These are phyloP conservation scores for Synanthedon tipuliformis DNA, from an alignment of 2,888 invertebrate species.

Conservation along the genomic window DNA sequence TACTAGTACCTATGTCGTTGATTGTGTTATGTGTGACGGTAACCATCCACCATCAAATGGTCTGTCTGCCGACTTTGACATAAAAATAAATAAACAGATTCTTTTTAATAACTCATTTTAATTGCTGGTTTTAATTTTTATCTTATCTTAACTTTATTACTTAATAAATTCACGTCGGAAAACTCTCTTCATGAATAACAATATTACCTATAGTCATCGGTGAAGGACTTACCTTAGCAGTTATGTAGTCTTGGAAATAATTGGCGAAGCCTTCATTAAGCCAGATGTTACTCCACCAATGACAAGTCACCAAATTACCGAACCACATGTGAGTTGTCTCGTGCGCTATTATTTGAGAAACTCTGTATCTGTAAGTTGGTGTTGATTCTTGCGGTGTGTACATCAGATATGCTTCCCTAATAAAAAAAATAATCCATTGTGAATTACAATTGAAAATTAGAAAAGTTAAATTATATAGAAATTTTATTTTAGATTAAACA, in stretches of 20 bases:
- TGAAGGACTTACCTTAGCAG: constrained; percentile 19
- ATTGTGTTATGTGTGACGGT: too few species aligned
- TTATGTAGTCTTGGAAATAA: constrained; percentile 78
- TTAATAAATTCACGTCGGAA: too few species aligned
- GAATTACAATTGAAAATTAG: constrained; percentile 5
- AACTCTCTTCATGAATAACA: too few species aligned
- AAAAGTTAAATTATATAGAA: background rate
- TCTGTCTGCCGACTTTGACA: too few species aligned
- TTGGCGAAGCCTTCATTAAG: constrained; percentile 78
- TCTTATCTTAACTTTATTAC: too few species aligned
- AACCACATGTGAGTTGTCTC: constrained; percentile 90
- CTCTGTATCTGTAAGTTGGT: constrained; percentile 61
- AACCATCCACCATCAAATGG: too few species aligned
- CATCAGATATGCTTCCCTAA: constrained; percentile 52
- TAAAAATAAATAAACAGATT: background rate
- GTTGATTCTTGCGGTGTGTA: constrained; percentile 55
- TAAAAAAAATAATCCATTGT: background rate
- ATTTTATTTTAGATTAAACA: background rate
- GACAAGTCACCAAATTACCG: constrained; percentile 79
- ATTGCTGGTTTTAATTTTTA: too few species aligned
- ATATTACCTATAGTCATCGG: too few species aligned
- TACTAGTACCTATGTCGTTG: too few species aligned
- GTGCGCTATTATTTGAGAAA: constrained; percentile 75
- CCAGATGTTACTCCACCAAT: constrained; percentile 84
- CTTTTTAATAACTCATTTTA: too few species aligned